Base-by-base conservation (phyloP, 1,140 invertebrate genomes). In the Ceratina calcarata region DNA sequence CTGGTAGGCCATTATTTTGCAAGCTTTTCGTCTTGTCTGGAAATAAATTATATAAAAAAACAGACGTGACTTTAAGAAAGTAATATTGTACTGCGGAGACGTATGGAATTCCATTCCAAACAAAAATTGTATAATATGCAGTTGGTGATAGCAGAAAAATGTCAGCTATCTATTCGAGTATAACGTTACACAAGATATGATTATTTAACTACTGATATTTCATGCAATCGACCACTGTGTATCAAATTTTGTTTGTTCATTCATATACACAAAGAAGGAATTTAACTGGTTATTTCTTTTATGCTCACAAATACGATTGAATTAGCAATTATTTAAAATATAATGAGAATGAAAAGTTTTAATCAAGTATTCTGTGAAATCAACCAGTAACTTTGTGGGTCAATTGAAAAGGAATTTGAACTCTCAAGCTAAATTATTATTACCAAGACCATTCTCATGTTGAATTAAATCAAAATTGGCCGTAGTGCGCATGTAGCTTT, bases 361-460 rank as follows among this genome's bases (percentile, higher is more conserved):
- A 51, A 70, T 49, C 16, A 67, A 51, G 15, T 27, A 7, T 27
- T 37, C 73, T 83, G 80, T 81, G 62, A 77, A 88, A 87, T 86
- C 83, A 74, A 88, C 88, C 76, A 86, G 27, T 81, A 75, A 85
- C 80, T 86, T 71, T 73, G 78, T 81, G 78, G 80, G 65, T 85
- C 81, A 87, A 88, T 86, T 82, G 75, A 76, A 68, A 27, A 74
- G 72, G 75, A 86, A 60, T 86, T 61, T 68, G 83, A 82, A 82
- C 85, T 79, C 58, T 81, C 70, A 81, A 64, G 32, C 58, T 75
- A 69, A 76, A 68, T 75, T 67, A 71, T 80, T 64, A 84, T 78
- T 69, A 81, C 73, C 15, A 75, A 82, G 81, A 78, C 64, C 57
- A 83, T 37, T 78, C 61, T 24, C 32, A 69, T 24, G 76, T 53